phyloP scores from a whole-genome alignment of 2,797 vertebrate species.

The Artibeus lituratus region DNA sequence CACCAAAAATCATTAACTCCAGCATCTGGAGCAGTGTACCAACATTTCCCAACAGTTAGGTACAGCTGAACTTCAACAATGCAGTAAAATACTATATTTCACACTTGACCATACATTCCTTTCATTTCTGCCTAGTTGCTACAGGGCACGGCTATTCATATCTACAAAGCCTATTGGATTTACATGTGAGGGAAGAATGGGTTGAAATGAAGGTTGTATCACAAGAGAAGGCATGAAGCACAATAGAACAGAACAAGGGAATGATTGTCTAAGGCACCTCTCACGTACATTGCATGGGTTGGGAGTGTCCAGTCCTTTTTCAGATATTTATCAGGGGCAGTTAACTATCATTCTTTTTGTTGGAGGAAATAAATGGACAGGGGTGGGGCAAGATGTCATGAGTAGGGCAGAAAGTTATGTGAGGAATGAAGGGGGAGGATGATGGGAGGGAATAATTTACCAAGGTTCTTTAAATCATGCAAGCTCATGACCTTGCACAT shows the following conservation, averaged over 20 bases:
- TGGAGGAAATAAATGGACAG: slow-evolving; percentile 65
- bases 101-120: slow-evolving; percentile 69
- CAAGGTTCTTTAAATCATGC: slow-evolving; percentile 69
- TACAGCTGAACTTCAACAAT: slow-evolving; percentile 23
- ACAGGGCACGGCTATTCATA: slow-evolving; percentile 74
- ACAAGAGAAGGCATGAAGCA: slow-evolving; percentile 58
- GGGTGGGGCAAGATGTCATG: slow-evolving; percentile 46
- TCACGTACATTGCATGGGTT: not conserved
- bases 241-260: slow-evolving; percentile 70
- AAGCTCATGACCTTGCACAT: slow-evolving; percentile 55
- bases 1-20: slow-evolving; percentile 53
- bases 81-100: slow-evolving; percentile 56
- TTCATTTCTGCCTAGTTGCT: slow-evolving; percentile 78
- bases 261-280: slow-evolving; percentile 64
- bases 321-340: slow-evolving; percentile 55
- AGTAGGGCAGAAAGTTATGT: slow-evolving; percentile 71
- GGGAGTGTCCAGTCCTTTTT: slow-evolving; percentile 44
- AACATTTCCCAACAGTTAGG: slow-evolving; percentile 60
- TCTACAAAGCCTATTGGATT: slow-evolving; percentile 71
- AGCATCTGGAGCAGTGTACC: slow-evolving; percentile 8
- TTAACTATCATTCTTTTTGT: slow-evolving; percentile 63
- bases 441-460: slow-evolving; percentile 24
- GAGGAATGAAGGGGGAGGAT: slow-evolving; percentile 76
- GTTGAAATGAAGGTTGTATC: slow-evolving; percentile 70
- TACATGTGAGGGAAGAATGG: slow-evolving; percentile 66